Evolutionary conservation across 2,113 vertebrate species (phyloP).

Genomic region (Gymnocephalus cernua): DNA sequence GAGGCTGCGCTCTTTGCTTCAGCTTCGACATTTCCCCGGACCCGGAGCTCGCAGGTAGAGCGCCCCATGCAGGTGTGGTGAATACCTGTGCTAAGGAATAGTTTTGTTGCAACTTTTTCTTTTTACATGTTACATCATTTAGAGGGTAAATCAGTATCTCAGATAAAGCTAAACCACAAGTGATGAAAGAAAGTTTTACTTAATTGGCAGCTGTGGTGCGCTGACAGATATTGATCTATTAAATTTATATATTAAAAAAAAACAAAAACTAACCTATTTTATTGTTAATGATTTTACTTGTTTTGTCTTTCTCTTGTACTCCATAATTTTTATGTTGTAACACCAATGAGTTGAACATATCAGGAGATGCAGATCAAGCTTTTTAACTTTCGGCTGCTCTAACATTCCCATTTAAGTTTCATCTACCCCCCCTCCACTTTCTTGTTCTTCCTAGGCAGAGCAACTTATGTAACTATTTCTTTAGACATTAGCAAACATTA

Average conservation of each 20-base stretch:
- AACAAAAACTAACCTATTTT: not conserved
- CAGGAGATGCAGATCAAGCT: not conserved
- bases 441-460: slow-evolving; percentile 16
- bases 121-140: not conserved
- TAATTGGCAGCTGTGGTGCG: not conserved
- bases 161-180: not conserved
- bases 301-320: not conserved
- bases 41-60: slow-evolving; percentile 89
- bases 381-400: slow-evolving; percentile 7
- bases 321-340: not conserved
- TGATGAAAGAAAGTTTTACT: not conserved
- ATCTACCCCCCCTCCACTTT: not conserved
- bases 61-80: slow-evolving; percentile 74
- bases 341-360: not conserved
- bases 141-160: not conserved
- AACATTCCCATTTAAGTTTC: slow-evolving; percentile 10
- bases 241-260: not conserved
- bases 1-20: slow-evolving; percentile 93
- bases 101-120: not conserved
- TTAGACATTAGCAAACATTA: not conserved
- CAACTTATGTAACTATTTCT: not conserved
- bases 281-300: not conserved
- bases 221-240: not conserved
- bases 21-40: slow-evolving; percentile 82
- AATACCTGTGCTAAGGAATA: not conserved